Percentiles rank a stretch among this genome's conserved stretches.
Evolutionary conservation across 2,797 vertebrate species (phyloP).

Genomic region (Antennarius maculatus): DNA sequence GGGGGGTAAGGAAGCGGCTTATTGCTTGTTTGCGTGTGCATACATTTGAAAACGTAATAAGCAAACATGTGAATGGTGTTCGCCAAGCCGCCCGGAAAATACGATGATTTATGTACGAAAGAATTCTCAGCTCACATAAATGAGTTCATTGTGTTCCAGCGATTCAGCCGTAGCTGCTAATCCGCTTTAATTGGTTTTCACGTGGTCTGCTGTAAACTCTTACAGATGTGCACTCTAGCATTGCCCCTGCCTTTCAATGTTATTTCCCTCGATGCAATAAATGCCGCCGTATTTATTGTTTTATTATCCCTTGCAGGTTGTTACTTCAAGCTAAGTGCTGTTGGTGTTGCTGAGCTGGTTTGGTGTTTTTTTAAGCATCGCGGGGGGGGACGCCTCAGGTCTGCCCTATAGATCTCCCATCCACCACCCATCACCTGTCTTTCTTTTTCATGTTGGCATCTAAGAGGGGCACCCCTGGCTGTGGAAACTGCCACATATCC

Average conservation of each 20-base stretch:
- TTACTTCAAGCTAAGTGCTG: constrained; percentile 28
- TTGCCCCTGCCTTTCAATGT: constrained; percentile 15
- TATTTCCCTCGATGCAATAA: constrained; percentile 36
- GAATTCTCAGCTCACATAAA: constrained; percentile 11
- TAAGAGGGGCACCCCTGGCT: constrained; percentile 42
- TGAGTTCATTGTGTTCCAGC: constrained; percentile 7
- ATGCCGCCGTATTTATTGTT: constrained; percentile 21
- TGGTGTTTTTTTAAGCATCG: constrained; percentile 24
- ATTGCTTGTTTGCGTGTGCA: constrained; percentile 14
- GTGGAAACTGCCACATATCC: constrained; percentile 40
- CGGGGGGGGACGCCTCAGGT: constrained; percentile 24
- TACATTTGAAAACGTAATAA: constrained; percentile 31
- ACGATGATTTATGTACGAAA: constrained; percentile 18
- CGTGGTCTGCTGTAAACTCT: constrained; percentile 15
- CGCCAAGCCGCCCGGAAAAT: constrained; percentile 21
- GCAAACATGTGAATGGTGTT: constrained; percentile 16
- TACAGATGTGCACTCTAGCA: constrained; percentile 8
- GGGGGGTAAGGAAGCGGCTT: constrained; percentile 11
- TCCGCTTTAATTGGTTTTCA: constrained; percentile 30
- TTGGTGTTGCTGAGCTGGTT: constrained; percentile 27
- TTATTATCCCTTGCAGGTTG: constrained; percentile 18
- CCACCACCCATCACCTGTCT: constrained; percentile 24
- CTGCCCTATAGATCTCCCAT: constrained; percentile 47
- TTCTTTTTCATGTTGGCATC: constrained; percentile 44
- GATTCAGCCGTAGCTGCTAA: constrained; percentile 5